Evolutionary conservation across 2,113 vertebrate species (phyloP).

Genomic region (Onychostruthus taczanowskii): DNA sequence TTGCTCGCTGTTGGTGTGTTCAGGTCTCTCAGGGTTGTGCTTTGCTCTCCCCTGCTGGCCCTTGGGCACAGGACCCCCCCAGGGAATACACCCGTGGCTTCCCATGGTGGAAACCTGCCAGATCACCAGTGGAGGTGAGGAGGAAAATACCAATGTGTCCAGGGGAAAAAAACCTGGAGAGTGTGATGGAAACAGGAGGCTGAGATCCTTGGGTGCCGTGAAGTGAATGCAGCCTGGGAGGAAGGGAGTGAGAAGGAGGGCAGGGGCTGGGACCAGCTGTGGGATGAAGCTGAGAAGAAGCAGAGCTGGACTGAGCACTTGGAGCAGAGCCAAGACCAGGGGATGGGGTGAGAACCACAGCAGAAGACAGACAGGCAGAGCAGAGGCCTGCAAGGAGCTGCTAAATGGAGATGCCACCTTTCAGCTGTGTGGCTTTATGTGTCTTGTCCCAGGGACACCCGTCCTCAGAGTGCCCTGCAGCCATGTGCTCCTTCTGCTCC

Average conservation of each 20-base stretch:
- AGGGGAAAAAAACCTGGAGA: neutral
- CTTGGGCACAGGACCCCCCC: fast-evolving
- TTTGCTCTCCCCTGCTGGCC: neutral
- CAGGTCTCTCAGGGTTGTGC: neutral
- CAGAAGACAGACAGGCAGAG: neutral
- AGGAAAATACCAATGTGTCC: neutral
- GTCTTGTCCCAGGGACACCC: neutral
- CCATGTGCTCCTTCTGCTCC: neutral
- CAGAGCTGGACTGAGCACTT: neutral
- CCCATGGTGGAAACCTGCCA: neutral
- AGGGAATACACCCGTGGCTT: neutral
- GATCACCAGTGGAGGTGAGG: neutral
- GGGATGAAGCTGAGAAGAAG: neutral
- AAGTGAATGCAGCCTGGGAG: neutral
- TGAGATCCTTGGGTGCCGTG: neutral
- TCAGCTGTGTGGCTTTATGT: neutral
- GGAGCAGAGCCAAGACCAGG: neutral
- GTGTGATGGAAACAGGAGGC: neutral
- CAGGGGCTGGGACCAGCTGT: neutral
- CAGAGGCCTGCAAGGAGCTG: neutral
- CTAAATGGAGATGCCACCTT: neutral
- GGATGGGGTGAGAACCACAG: fast-evolving
- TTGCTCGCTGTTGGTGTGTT: neutral
- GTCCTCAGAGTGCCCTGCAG: neutral
- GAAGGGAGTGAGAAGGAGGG: neutral